Evolutionary conservation across 2,888 invertebrate species (phyloP).

Genomic region (Leptinotarsa tumamoca): DNA sequence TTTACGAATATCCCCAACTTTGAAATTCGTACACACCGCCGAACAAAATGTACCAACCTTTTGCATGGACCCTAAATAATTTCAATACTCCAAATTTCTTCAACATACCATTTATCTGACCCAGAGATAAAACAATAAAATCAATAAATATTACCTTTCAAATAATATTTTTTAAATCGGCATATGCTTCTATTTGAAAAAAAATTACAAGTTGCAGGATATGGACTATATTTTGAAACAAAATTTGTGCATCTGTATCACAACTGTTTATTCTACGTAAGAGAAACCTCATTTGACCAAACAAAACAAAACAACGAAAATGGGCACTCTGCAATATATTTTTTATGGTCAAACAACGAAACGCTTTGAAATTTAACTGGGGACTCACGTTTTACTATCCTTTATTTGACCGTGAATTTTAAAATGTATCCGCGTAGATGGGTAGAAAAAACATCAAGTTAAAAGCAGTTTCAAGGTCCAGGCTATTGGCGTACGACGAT

Average conservation of each 20-base stretch:
- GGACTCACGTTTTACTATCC: slow-evolving; percentile 44
- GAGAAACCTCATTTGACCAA: neutral
- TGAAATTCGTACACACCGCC: too few species aligned
- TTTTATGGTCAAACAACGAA: slow-evolving; percentile 19
- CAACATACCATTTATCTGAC: too few species aligned
- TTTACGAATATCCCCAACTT: too few species aligned
- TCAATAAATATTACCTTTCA: too few species aligned
- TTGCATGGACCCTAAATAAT: too few species aligned
- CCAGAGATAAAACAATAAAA: too few species aligned
- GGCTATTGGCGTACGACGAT: slow-evolving; percentile 33
- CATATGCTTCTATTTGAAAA: too few species aligned
- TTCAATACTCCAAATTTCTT: too few species aligned
- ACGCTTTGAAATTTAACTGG: slow-evolving; percentile 30
- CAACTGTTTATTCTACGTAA: neutral
- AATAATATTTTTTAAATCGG: too few species aligned
- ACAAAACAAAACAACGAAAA: neutral
- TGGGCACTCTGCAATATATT: slow-evolving; percentile 15
- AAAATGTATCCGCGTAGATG: slow-evolving; percentile 56
- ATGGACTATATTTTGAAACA: neutral
- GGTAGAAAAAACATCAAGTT: slow-evolving; percentile 52
- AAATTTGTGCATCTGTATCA: neutral
- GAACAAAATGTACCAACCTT: too few species aligned
- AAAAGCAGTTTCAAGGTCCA: slow-evolving; percentile 56
- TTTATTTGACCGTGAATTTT: slow-evolving; percentile 59
- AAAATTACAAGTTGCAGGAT: too few species aligned